Evolutionary conservation across 2,888 invertebrate species (phyloP).

Genomic region (Erebia epiphron): DNA sequence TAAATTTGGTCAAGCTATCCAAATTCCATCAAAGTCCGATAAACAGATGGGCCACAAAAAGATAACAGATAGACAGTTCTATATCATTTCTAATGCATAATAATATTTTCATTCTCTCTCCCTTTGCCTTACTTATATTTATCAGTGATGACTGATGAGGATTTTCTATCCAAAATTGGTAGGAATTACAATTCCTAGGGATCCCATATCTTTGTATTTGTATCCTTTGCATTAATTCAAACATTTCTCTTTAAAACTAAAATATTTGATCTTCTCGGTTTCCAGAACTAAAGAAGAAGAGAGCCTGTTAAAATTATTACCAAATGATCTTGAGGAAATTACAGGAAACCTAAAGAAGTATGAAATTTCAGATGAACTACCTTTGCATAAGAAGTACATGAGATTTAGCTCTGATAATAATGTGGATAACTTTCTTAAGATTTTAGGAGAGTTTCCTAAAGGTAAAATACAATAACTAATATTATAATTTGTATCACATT

Average conservation of each 20-base stretch:
- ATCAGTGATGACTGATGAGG: no score
- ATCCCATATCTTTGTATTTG: no score
- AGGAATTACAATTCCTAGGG: no score
- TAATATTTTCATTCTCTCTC: no score
- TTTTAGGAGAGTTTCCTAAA: slow-evolving; percentile 70
- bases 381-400: slow-evolving; percentile 65
- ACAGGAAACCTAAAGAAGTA: slow-evolving; percentile 49
- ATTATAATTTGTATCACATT: no score
- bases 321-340: slow-evolving; percentile 46
- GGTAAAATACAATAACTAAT: slow-evolving; percentile 50
- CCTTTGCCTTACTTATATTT: no score
- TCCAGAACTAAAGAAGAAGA: slow-evolving; percentile 59
- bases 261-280: slow-evolving; percentile 24
- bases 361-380: slow-evolving; percentile 53
- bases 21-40: no score
- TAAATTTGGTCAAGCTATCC: no score
- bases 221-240: background rate
- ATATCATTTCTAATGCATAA: no score
- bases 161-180: no score
- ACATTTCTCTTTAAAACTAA: background rate
- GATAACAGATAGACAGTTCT: no score
- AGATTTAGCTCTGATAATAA: slow-evolving; percentile 67
- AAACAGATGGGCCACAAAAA: no score
- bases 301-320: slow-evolving; percentile 50
- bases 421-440: slow-evolving; percentile 63